Conservation (phyloP, 2,888 invertebrate species). For the Philaethria dido region DNA sequence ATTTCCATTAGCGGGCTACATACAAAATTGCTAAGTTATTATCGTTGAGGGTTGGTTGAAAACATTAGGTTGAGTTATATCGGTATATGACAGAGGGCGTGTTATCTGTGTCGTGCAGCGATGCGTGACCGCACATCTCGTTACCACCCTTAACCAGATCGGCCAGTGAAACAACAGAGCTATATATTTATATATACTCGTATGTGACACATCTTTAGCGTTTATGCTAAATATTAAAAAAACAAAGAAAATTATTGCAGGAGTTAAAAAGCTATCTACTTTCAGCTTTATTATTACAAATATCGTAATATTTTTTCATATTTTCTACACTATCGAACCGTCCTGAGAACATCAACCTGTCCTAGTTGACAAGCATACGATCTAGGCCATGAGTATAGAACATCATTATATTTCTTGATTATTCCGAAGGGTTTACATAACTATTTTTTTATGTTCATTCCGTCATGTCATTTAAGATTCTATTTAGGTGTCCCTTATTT, state of each 20-base stretch:
- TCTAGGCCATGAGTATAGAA: neutral
- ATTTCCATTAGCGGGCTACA: neutral
- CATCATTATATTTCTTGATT: neutral
- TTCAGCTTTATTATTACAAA: no score
- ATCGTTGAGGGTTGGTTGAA: slow-evolving; percentile 31
- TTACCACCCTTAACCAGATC: slow-evolving; percentile 31
- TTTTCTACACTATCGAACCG: neutral
- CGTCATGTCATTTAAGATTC: neutral
- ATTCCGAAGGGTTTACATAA: neutral
- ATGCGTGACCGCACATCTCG: slow-evolving; percentile 76
- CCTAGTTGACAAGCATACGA: neutral
- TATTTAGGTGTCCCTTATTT: neutral
- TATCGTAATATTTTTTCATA: neutral
- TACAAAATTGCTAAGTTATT: slow-evolving; percentile 18
- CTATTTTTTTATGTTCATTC: neutral
- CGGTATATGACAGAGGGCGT: slow-evolving; percentile 42
- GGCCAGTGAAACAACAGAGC: neutral
- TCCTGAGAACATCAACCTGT: neutral
- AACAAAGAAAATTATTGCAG: neutral
- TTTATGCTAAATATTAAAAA: no score
- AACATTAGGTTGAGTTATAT: slow-evolving; percentile 46
- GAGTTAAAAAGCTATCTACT: no score
- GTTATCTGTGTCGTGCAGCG: slow-evolving; percentile 63
- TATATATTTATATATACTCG: neutral
- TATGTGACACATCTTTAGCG: no score